Base-by-base conservation (phyloP, 2,797 vertebrate genomes). In the Enteromius argenteus region DNA sequence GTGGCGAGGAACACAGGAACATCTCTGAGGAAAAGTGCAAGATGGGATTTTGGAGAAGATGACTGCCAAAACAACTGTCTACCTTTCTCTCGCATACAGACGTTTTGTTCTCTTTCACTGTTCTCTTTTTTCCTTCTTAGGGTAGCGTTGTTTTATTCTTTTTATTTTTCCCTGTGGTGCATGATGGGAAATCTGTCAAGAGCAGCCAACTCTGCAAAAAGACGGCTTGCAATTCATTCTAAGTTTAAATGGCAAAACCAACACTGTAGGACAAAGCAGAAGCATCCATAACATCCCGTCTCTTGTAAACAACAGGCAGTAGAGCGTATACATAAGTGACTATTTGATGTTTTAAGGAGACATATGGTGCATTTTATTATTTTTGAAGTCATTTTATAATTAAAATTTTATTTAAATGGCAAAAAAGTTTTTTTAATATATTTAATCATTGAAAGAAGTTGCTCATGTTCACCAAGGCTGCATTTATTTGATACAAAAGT, bases 151-250 rank as follows among this genome's bases (percentile, higher is more conserved):
- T 32, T 44, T 44, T 44, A 11, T 39, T 8, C 32, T 35, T 44
- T 44, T 44, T 8, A 7, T 39, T 39, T 35, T 9, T 69, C 30
- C 37, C 9, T 5, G 56, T 49, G 72, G 44, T 73, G 76, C 73
- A 68, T 83, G 64, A 85, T 83, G 56, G 64, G 77, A 83, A 72
- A 85, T 79, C 21, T 80, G 46, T 72, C 76, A 68, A 56, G 72
- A 51, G 62, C 32, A 39, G 67, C 76, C 79, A 69, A n/a, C 60
- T 60, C 79, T 49, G 5, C 77, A 74, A 80, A 67, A 8, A 62
- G n/a, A 64, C n/a, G 14, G 19, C 44, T 68, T 58, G 51, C 66
- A 23, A 62, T 62, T 81, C 27, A 62, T 81, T 73, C 35, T 42
- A 5, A 42, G 49, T 69, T 80, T 56, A 69, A 71, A 71, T 58